Percentiles rank a stretch among this genome's conserved stretches.
Evolutionary conservation across 2,888 invertebrate genomes (phyloP).

Genomic region (Xylota segnis): DNA sequence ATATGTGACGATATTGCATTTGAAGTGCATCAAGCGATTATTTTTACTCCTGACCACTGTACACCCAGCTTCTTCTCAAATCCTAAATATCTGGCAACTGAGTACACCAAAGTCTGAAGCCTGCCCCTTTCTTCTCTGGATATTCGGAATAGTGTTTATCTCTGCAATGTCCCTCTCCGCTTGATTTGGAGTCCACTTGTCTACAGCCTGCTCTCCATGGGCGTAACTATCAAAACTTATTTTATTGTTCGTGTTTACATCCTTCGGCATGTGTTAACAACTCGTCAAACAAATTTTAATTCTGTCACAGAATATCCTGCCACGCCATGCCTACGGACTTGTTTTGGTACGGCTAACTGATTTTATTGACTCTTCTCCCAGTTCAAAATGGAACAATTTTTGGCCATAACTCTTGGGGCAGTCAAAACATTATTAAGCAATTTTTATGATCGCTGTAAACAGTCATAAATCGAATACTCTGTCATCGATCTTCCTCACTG

Average conservation of each 20-base stretch:
- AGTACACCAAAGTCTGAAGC: too few species aligned
- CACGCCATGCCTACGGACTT: constrained; percentile 1
- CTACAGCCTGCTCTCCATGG: constrained; percentile 13
- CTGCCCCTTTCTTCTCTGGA: too few species aligned
- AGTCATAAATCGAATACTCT: constrained; percentile 72
- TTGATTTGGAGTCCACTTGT: neutral
- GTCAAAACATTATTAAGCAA: constrained; percentile 77
- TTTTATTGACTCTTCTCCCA: constrained; percentile 26
- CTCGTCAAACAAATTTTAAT: constrained; percentile 23
- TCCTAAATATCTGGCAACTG: too few species aligned
- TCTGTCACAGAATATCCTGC: constrained; percentile 33
- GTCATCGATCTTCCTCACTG: constrained; percentile 73
- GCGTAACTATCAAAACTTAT: constrained; percentile 22
- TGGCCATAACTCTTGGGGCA: constrained; percentile 68
- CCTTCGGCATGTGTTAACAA: constrained; percentile 27
- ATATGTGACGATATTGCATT: too few species aligned
- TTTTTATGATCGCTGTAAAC: constrained; percentile 74
- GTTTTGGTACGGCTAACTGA: constrained; percentile 7
- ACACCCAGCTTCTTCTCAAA: too few species aligned
- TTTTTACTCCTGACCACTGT: too few species aligned
- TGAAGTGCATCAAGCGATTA: too few species aligned
- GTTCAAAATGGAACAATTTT: constrained; percentile 61
- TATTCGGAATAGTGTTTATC: too few species aligned
- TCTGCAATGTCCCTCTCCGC: neutral
- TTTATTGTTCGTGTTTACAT: constrained; percentile 13